Conservation (phyloP, 1,140 invertebrate genomes). For the Lordiphosa collinella region DNA sequence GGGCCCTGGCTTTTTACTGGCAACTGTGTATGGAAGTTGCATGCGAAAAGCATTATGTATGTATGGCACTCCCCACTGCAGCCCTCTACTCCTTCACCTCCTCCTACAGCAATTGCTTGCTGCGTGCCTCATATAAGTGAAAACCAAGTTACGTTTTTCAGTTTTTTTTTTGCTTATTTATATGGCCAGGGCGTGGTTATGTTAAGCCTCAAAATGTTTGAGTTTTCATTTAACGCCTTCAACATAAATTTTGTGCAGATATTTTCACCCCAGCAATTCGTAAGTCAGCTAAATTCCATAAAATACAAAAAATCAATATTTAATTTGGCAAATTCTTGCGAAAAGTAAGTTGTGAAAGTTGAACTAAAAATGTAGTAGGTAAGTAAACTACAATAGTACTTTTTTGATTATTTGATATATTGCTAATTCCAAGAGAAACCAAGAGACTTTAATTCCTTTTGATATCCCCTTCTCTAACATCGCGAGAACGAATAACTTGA, state of each 20-base stretch:
- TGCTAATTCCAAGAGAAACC: too few species aligned
- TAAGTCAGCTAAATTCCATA: background rate
- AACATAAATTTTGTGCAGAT: slow-evolving; percentile 3
- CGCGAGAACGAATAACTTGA: too few species aligned
- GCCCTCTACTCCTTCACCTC: background rate
- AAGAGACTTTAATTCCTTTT: too few species aligned
- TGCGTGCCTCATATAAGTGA: slow-evolving; percentile 42
- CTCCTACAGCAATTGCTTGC: slow-evolving; percentile 8
- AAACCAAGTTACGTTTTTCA: slow-evolving; percentile 31
- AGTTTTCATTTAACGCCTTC: slow-evolving; percentile 36
- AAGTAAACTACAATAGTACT: too few species aligned
- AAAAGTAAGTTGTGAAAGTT: too few species aligned
- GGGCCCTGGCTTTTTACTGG: slow-evolving; percentile 42
- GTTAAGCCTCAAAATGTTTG: slow-evolving; percentile 30
- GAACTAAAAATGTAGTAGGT: too few species aligned
- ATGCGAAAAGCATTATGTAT: slow-evolving; percentile 59
- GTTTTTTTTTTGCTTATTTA: background rate
- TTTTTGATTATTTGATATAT: too few species aligned
- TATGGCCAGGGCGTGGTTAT: slow-evolving; percentile 26
- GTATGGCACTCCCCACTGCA: slow-evolving; percentile 25
- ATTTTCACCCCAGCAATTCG: slow-evolving; percentile 7
- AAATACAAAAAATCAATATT: too few species aligned
- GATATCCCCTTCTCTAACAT: too few species aligned
- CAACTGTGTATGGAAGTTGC: slow-evolving; percentile 21
- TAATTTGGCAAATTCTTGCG: background rate